Base-by-base conservation (phyloP, 2,888 invertebrate genomes). In the Scaptomyza caliginosa region DNA sequence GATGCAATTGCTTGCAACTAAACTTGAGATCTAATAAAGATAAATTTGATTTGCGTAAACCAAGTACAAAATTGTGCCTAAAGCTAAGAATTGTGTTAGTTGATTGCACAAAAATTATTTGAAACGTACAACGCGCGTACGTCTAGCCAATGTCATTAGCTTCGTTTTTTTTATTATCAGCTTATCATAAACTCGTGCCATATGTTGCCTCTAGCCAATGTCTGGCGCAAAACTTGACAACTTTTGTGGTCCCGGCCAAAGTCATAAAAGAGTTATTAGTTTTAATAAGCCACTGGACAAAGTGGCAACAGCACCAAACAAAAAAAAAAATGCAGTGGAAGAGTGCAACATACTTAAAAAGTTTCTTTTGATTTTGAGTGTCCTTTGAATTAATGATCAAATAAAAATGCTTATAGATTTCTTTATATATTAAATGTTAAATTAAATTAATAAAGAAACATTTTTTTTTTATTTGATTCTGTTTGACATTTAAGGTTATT, bases 241-340 rank as follows among this genome's bases (percentile, higher is more conserved):
- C 48, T 58, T 62, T 19, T 30, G 32, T 40, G 39, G 38, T 7
- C 38, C 16, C 50, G 39, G n/a, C 36, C 19, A 52, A 60, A 64
- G 70, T 52, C 66, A 60, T 77, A 77, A 77, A 74, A 66, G 57
- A 69, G 74, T 74, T 75, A 66, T 75, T 74, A 74, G 63, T 64
- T 77, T 73, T 63, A 70, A 74, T 60, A 66, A 52, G 58, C 16
- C 24, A 52, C 28, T 50, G 43, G 34, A 13, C 21, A 58, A 30
- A 66, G 21, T 55, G 38, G 38, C 10, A 38, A 55, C 16, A 42
- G 58, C 28, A 23, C 4, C 30, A 30, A 30, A 28, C 13, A 49
- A 43, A 38, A 54, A 4, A 13, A 36, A 21, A 23, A 26, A 56
- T n/a, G 4, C 19, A 4, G n/a, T 8, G 3, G 5, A 55, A 43